phyloP scores from a whole-genome alignment of 2,113 vertebrate genomes.

The Ailuropoda melanoleuca region DNA sequence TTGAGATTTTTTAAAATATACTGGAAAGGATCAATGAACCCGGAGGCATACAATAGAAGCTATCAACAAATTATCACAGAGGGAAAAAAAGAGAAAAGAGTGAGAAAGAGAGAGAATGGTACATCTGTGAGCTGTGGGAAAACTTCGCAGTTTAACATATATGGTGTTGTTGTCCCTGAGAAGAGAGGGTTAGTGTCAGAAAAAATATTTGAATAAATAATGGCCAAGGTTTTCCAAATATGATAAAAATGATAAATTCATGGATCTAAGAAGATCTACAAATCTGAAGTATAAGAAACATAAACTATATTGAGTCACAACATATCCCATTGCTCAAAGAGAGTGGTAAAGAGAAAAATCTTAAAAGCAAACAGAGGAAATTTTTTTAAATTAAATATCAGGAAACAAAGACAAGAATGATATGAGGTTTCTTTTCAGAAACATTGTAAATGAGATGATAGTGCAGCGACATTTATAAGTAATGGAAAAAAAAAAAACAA shows the following conservation, averaged over 20 bases:
- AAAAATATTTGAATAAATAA: not conserved
- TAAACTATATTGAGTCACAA: not conserved
- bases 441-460: not conserved
- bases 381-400: not conserved
- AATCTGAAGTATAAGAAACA: not conserved
- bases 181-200: not conserved
- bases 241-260: not conserved
- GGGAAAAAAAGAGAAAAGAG: not conserved
- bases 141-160: not conserved
- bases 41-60: not conserved
- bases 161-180: not conserved
- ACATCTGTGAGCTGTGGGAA: not conserved
- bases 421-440: not conserved
- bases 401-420: not conserved
- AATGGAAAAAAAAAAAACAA: not conserved
- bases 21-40: not conserved
- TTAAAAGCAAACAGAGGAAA: not conserved
- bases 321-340: not conserved
- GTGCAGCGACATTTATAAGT: not conserved
- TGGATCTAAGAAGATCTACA: not conserved
- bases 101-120: not conserved
- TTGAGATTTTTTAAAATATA: not conserved
- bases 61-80: not conserved
- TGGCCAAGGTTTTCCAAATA: not conserved
- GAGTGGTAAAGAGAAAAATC: not conserved